Conservation (phyloP, 2,888 invertebrate species). For the Seira musarum region DNA sequence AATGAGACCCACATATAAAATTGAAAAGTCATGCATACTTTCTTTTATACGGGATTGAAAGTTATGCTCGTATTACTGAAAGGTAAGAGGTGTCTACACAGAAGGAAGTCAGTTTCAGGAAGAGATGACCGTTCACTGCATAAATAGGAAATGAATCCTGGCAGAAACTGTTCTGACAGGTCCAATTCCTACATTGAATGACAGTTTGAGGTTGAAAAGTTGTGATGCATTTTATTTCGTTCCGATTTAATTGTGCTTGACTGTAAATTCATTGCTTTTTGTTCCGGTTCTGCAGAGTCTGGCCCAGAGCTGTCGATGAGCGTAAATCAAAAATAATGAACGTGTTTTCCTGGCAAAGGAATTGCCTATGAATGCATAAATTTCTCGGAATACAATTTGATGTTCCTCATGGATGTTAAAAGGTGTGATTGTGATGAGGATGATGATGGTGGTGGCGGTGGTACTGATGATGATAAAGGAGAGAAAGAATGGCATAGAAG, state of each 20-base stretch:
- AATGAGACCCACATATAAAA: not conserved
- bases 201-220: conserved; percentile 56
- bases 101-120: not conserved
- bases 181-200: conserved; percentile 41
- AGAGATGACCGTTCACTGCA: not conserved
- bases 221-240: not conserved
- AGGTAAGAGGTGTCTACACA: not conserved
- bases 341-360: not conserved
- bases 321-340: conserved; percentile 7
- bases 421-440: too few relatives aligned
- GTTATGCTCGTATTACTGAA: not conserved
- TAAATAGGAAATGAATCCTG: conserved; percentile 8
- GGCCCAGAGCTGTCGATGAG: not conserved
- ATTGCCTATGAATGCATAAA: not conserved
- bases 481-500: not conserved
- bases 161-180: conserved; percentile 41
- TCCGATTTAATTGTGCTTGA: conserved; percentile 10
- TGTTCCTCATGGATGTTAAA: too few relatives aligned
- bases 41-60: not conserved
- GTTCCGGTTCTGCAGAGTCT: not conserved
- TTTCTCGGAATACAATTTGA: not conserved
- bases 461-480: not conserved
- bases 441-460: too few relatives aligned
- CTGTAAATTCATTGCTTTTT: not conserved
- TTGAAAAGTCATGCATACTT: conserved; percentile 14